Conservation (phyloP, 2,113 vertebrate genomes). For the Helogale parvula region DNA sequence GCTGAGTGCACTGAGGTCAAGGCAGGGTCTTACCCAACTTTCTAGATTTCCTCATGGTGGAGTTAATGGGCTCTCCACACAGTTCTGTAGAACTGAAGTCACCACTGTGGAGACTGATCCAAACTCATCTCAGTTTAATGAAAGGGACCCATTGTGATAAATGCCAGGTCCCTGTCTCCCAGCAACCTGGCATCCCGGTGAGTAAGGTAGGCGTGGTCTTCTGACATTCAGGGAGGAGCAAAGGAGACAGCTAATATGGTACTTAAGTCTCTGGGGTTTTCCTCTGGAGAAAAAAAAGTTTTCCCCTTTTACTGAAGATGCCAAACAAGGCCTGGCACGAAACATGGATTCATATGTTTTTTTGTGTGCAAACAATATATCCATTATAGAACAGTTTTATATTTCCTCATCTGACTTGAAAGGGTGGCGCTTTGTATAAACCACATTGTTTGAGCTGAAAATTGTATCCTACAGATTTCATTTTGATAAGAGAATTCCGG, state of each 20-base stretch:
- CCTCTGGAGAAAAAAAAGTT: slow-evolving; percentile 43
- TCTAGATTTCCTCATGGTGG: neutral
- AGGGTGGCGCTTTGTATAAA: slow-evolving; percentile 69
- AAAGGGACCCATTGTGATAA: neutral
- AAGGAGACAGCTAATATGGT: neutral
- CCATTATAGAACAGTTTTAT: slow-evolving; percentile 65
- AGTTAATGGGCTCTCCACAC: neutral
- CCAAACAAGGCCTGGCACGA: slow-evolving; percentile 70
- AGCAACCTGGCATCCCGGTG: neutral
- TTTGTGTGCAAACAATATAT: slow-evolving; percentile 77
- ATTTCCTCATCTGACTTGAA: slow-evolving; percentile 75
- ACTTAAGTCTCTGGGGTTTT: slow-evolving; percentile 51
- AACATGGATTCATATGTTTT: slow-evolving; percentile 70
- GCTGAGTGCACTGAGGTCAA: neutral
- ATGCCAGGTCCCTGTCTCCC: neutral
- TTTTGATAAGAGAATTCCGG: slow-evolving; percentile 79
- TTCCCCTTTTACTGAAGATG: slow-evolving; percentile 66
- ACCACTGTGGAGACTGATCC: neutral
- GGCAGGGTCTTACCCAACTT: neutral
- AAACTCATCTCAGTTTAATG: neutral
- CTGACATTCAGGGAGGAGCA: neutral
- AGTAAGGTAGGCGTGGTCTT: neutral
- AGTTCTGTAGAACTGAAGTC: neutral
- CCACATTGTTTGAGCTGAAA: slow-evolving; percentile 80
- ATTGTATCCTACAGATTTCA: slow-evolving; percentile 71